Conservation (phyloP, 2,113 vertebrate genomes). For the Taurulus bubalis region DNA sequence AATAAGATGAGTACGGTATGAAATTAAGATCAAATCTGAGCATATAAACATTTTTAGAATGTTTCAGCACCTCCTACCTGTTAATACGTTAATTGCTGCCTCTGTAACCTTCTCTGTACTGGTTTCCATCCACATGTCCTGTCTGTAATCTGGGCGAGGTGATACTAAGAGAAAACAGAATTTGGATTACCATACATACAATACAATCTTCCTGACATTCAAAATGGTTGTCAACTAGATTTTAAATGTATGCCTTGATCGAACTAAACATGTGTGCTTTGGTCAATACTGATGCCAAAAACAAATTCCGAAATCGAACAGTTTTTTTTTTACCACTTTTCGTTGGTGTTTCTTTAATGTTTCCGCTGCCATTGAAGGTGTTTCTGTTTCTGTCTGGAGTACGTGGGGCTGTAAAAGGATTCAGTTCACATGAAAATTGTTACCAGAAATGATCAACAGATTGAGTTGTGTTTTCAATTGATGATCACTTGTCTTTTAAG, state of each 20-base stretch:
- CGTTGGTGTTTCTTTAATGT: background rate
- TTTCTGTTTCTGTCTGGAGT: background rate
- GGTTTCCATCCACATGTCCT: conserved; percentile 9
- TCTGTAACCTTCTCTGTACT: background rate
- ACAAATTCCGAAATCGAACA: background rate
- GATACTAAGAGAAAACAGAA: conserved; percentile 2
- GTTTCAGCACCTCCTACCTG: conserved; percentile 13
- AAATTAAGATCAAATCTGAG: conserved; percentile 9
- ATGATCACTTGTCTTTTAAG: too few species aligned
- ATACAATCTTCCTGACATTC: background rate
- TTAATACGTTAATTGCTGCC: background rate
- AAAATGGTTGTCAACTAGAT: background rate
- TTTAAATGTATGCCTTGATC: background rate
- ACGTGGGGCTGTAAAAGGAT: background rate
- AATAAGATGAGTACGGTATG: background rate
- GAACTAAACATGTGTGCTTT: background rate
- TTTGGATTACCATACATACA: background rate
- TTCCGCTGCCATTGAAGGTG: background rate
- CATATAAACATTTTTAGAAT: background rate
- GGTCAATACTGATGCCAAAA: background rate
- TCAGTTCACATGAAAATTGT: background rate
- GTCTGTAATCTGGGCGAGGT: conserved; percentile 8
- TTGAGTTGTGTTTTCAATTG: too few species aligned
- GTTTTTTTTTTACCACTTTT: conserved; percentile 40
- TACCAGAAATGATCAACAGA: background rate